Percentiles rank a stretch among this genome's conserved stretches.
These are phyloP conservation scores for Lytechinus variegatus DNA, from an alignment of 35 echinoderm and acorn worm genomes.

Conservation along the genomic window DNA sequence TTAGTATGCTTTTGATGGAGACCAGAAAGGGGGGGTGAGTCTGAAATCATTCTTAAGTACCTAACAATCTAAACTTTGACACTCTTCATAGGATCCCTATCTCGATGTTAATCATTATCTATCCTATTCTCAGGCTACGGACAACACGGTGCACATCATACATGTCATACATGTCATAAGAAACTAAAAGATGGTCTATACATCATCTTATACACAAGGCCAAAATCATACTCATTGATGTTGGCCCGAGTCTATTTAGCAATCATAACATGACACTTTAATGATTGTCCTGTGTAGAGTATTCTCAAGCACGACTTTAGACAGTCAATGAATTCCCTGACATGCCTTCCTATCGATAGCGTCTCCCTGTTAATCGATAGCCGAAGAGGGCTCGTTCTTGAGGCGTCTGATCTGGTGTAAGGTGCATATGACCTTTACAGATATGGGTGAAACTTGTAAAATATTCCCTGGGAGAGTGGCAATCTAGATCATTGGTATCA, in stretches of 20 bases:
- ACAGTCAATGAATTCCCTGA: neutral
- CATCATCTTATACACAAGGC: neutral
- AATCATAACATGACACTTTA: constrained; percentile 26
- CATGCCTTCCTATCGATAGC: neutral
- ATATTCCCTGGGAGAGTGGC: neutral
- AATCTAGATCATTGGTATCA: neutral
- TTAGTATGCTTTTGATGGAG: no score
- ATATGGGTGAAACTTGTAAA: neutral
- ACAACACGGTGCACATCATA: no score
- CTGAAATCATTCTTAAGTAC: no score
- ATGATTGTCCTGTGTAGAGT: neutral
- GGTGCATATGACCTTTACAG: neutral
- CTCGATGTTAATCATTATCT: no score
- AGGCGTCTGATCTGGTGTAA: neutral
- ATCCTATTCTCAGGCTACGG: no score
- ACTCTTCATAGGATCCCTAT: no score
- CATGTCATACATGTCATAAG: neutral
- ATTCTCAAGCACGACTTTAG: neutral
- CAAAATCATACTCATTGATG: neutral
- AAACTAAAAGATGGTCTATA: neutral
- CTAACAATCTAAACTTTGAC: no score
- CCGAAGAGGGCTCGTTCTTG: neutral
- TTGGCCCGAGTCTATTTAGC: neutral
- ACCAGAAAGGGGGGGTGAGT: no score
- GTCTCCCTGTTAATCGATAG: neutral